Evolutionary conservation across 2,888 invertebrate species (phyloP).

Genomic region (Drosophila testacea): DNA sequence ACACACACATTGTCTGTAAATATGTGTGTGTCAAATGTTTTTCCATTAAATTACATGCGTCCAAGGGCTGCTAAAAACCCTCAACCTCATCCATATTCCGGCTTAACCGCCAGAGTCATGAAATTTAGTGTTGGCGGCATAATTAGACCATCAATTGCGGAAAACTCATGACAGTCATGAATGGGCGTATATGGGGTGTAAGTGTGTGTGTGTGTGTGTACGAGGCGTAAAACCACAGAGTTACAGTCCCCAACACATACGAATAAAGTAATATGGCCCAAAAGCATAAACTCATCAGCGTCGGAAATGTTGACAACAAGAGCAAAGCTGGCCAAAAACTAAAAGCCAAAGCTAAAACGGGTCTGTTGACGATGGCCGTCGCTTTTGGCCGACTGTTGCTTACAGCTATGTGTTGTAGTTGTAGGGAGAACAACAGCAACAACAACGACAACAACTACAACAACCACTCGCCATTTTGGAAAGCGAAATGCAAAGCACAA

Average conservation of each 20-base stretch:
- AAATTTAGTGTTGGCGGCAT: conserved; percentile 82
- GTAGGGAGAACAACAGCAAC: conserved; percentile 26
- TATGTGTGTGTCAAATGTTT: conserved; percentile 63
- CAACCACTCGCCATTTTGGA: conserved; percentile 38
- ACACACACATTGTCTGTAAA: background rate
- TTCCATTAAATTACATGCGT: conserved; percentile 70
- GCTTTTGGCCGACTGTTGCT: conserved; percentile 68
- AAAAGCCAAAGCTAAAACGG: conserved; percentile 43
- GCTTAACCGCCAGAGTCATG: conserved; percentile 73
- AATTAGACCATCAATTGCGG: conserved; percentile 85
- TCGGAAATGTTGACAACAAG: conserved; percentile 74
- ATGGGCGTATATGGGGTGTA: conserved; percentile 61
- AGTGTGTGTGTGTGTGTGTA: conserved; percentile 50
- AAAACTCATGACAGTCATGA: conserved; percentile 82
- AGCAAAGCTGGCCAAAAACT: conserved; percentile 54
- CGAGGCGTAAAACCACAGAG: conserved; percentile 54
- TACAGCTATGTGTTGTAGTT: conserved; percentile 37
- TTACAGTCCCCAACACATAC: conserved; percentile 32
- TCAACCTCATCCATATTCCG: conserved; percentile 26
- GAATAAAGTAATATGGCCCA: conserved; percentile 79
- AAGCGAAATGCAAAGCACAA: conserved; percentile 75
- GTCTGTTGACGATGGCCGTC: conserved; percentile 59
- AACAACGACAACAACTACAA: conserved; percentile 37
- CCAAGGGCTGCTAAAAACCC: conserved; percentile 16
- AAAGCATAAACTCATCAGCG: conserved; percentile 80